These are phyloP conservation scores for Subacronicta megacephala DNA, from an alignment of 2,888 invertebrate genomes.

Conservation along the genomic window DNA sequence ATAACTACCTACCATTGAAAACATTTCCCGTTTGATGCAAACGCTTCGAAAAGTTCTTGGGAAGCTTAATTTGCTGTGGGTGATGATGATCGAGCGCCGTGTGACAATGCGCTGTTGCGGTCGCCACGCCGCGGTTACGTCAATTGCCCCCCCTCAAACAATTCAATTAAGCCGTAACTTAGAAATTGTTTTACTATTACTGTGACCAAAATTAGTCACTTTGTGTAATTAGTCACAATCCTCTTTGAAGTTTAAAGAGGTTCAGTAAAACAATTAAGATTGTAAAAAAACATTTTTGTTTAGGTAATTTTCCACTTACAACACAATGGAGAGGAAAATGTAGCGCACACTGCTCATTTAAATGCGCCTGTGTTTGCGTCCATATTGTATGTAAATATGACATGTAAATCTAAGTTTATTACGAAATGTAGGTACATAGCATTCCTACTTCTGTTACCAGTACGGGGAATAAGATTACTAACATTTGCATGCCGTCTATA, in stretches of 20 bases:
- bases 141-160: slow-evolving; percentile 32
- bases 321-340: slow-evolving; percentile 12
- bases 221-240: slow-evolving; percentile 1
- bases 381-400: slow-evolving; percentile 35
- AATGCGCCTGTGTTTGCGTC: slow-evolving; percentile 7
- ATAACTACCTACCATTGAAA: slow-evolving; percentile 30
- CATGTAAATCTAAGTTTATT: slow-evolving; percentile 16
- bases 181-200: slow-evolving; percentile 5
- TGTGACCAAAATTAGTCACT: slow-evolving; percentile 19
- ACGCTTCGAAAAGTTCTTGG: slow-evolving; percentile 23
- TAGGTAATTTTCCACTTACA: slow-evolving; percentile 21
- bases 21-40: slow-evolving; percentile 33
- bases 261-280: not conserved
- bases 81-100: slow-evolving; percentile 41
- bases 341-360: not conserved
- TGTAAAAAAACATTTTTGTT: slow-evolving; percentile 7
- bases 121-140: slow-evolving; percentile 39
- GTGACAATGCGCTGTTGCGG: slow-evolving; percentile 50
- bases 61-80: slow-evolving; percentile 30
- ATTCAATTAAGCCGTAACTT: slow-evolving; percentile 17
- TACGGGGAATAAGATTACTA: slow-evolving; percentile 65
- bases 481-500: slow-evolving; percentile 77
- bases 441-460: slow-evolving; percentile 41
- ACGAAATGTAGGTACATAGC: slow-evolving; percentile 21
- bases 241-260: not conserved